Evolutionary conservation across 1,140 invertebrate species (phyloP), one percentile per base, ranked within the genome.

Genomic region (Tetramorium simillimum): DNA sequence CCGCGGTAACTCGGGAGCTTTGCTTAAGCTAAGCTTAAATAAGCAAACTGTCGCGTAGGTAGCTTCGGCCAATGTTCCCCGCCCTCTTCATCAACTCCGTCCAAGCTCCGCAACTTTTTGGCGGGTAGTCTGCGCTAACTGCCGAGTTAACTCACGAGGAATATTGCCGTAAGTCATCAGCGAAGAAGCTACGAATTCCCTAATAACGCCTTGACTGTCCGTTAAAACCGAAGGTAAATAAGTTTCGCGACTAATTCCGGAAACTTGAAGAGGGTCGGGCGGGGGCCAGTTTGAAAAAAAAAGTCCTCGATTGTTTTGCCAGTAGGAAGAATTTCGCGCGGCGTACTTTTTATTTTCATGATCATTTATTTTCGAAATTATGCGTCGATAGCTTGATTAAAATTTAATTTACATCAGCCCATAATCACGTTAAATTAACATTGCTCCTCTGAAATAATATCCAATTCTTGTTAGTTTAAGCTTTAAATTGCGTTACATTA

Each of bases 1-100:
- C 53, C 72, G 60, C 12, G 75, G 85, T 46, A 88, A 86, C 87
- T 87, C 75, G 49, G 62, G 67, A 91, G 90, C 90, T 91, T 89
- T 91, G 89, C 90, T 88, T 91, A 91, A 91, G 90, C 90, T 86
- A 88, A 89, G 90, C 88, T 91, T 91, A 91, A 91, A 91, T 91
- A 91, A 91, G 90, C 90, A 91, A 91, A 91, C 90, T 89, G 90
- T 91, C 90, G 88, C 86, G 58, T 73, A 84, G 85, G 33, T 80
- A 86, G 84, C 53, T 78, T 69, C 78, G 62, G 80, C 86, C 49
- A 76, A 65, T 72, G 89, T 86, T 70, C 88, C 16, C 63, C 77
- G 84, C 58, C 76, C 62, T 43, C 62, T 75, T 75, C 53, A 72
- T 80, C 86, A 77, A 69, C 77, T 88, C 73, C 77, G 73, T 78